A percentile compares a stretch with the other conserved stretches of the same genome.
Evolutionary conservation across 2,113 vertebrate species (phyloP).

Genomic region (Ictidomys tridecemlineatus): DNA sequence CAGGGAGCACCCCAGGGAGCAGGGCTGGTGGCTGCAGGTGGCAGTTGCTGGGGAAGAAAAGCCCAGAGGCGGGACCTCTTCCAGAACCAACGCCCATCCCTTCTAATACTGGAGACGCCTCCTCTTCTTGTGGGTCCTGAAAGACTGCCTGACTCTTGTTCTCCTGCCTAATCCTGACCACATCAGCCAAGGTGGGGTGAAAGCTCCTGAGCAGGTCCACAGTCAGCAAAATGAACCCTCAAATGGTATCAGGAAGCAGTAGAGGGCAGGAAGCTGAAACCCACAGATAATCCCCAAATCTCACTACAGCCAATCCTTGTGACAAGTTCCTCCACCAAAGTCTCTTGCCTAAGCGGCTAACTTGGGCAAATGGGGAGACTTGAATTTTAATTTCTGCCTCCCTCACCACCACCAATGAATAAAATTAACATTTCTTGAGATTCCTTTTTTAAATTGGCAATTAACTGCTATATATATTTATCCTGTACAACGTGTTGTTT

Average conservation of each 20-base stretch:
- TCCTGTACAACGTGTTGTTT: neutral
- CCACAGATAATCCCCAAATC: conserved; percentile 28
- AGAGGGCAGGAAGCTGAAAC: conserved; percentile 54
- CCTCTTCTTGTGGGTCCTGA: neutral
- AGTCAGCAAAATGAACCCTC: neutral
- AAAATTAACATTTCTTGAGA: neutral
- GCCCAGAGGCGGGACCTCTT: neutral
- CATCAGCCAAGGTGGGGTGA: neutral
- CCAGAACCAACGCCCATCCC: neutral
- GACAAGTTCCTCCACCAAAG: neutral
- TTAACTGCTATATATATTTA: neutral
- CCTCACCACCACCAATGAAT: neutral
- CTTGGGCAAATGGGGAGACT: neutral
- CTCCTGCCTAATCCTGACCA: neutral
- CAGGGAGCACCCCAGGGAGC: neutral
- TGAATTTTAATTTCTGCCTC: neutral
- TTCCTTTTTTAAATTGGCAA: neutral
- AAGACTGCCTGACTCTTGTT: neutral
- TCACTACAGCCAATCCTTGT: accelerated
- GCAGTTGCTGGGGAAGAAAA: neutral
- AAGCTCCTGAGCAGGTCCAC: neutral
- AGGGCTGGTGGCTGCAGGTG: neutral
- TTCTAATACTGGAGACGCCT: neutral
- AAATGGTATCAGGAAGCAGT: neutral
- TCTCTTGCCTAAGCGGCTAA: neutral